Conservation (phyloP, 1,140 invertebrate genomes). For the Anoplolepis gracilipes region DNA sequence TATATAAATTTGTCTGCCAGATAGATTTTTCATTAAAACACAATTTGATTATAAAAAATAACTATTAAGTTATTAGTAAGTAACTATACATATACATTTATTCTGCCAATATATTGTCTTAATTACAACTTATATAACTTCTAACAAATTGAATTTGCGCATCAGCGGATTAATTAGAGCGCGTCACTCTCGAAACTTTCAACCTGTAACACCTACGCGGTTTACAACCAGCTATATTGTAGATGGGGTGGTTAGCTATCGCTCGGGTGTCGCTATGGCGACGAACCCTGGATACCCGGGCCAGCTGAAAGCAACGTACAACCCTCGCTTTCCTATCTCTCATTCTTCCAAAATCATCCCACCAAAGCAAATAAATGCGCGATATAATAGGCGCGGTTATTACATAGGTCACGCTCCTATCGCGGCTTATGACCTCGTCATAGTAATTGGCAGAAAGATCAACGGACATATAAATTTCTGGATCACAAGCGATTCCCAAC, state of each 20-base stretch:
- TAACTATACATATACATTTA: not conserved
- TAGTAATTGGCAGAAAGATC: conserved; percentile 20
- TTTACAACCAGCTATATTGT: not conserved
- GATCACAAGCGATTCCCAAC: not conserved
- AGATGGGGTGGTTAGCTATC: conserved; percentile 37
- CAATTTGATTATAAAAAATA: not conserved
- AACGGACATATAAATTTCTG: conserved; percentile 11
- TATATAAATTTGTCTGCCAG: not conserved
- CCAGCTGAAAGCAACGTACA: conserved; percentile 40
- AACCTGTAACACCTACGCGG: conserved; percentile 20
- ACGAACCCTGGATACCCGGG: conserved; percentile 78
- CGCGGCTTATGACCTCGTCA: not conserved
- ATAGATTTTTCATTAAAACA: not conserved
- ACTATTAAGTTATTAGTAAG: too few species aligned
- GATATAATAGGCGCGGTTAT: conserved; percentile 28
- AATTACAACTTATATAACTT: not conserved
- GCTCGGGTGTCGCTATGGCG: conserved; percentile 72
- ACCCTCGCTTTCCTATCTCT: conserved; percentile 28
- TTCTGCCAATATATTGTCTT: not conserved
- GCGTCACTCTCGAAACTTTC: not conserved
- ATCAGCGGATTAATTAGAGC: conserved; percentile 19
- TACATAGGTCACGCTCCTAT: not conserved
- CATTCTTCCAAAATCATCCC: not conserved
- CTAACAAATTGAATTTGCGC: conserved; percentile 18
- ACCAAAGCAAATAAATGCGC: conserved; percentile 23